Evolutionary conservation across 2,888 invertebrate genomes (phyloP), one percentile per base, ranked within the genome.

Genomic region (Himalopsyche tibetana): DNA sequence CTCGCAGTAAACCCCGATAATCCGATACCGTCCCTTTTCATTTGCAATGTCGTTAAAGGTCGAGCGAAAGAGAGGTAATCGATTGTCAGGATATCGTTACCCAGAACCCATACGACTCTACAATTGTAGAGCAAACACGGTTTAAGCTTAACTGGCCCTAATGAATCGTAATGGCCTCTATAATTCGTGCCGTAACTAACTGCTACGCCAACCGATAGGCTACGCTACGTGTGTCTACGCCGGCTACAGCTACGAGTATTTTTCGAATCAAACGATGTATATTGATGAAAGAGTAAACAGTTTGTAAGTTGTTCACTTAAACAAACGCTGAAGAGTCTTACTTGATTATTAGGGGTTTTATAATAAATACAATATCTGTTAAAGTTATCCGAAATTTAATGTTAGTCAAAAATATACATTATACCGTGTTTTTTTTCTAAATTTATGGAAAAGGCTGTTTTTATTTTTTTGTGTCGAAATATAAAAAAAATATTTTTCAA

Each of bases 131-230:
- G 93, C 92, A 93, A 93, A 93, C 93, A 93, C 93, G 92, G 92
- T 93, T 93, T 93, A 93, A 93, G 93, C 93, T 93, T 93, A 93
- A 93, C 93, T 93, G 93, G 93, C 93, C 93, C 93, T 93, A 93
- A 93, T 93, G 93, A 93, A 93, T 93, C 93, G 93, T 93, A 93
- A 93, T 93, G 93, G 93, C 93, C 93, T 93, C 93, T 93, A 93
- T 93, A 93, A 93, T 93, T 93, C 93, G 93, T 93, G 93, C 93
- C 93, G 93, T 93, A 93, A 93, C 93, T 93, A 93, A 93, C 93
- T 93, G 90, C 91, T 92, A 92, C 91, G 92, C 92, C 84, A 86
- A 82, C 87, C 83, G 82, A 80, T 55, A 55, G 28, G 51, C 51
- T 42, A 55, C 55, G 51, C 74, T 42, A 80, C 80, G 80, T n/a